These are phyloP conservation scores for Tolypeutes matacus DNA, from an alignment of 2,797 vertebrate genomes.

Conservation along the genomic window DNA sequence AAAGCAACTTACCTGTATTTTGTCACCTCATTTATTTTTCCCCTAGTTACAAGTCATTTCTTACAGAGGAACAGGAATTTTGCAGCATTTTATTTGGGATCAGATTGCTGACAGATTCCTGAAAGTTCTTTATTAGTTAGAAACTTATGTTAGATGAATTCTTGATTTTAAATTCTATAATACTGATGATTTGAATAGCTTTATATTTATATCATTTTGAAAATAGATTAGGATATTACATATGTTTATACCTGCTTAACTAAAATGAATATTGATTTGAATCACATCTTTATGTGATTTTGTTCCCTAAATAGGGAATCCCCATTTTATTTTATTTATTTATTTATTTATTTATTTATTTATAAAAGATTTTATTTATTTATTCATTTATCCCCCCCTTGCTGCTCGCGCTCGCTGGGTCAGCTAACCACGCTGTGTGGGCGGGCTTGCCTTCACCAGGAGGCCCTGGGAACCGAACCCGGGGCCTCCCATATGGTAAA, in stretches of 20 bases:
- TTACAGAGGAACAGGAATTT: conserved; percentile 61
- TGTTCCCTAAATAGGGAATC: background rate
- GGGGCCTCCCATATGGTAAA: too few relatives aligned
- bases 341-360: too few relatives aligned
- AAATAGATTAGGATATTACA: conserved; percentile 16
- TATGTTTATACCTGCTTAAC: conserved; percentile 2
- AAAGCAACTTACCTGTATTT: conserved; percentile 85
- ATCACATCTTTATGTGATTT: conserved; percentile 47
- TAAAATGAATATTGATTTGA: conserved; percentile 64
- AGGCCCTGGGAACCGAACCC: too few relatives aligned
- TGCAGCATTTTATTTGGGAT: conserved; percentile 65
- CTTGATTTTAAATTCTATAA: conserved; percentile 39
- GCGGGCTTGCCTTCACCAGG: too few relatives aligned
- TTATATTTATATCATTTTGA: conserved; percentile 33
- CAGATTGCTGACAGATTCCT: conserved; percentile 66
- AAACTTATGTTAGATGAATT: conserved; percentile 58
- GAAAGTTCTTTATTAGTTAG: conserved; percentile 65
- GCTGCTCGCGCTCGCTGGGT: too few relatives aligned
- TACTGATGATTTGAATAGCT: conserved; percentile 36
- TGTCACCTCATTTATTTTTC: conserved; percentile 86
- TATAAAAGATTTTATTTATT: too few relatives aligned
- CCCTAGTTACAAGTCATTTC: conserved; percentile 76
- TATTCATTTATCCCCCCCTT: too few relatives aligned
- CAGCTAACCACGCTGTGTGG: too few relatives aligned
- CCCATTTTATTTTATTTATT: conserved; percentile 52